A percentile compares a stretch with the other conserved stretches of the same genome.
Evolutionary conservation across 2,113 vertebrate species (phyloP).

Genomic region (Psettodes erumei): DNA sequence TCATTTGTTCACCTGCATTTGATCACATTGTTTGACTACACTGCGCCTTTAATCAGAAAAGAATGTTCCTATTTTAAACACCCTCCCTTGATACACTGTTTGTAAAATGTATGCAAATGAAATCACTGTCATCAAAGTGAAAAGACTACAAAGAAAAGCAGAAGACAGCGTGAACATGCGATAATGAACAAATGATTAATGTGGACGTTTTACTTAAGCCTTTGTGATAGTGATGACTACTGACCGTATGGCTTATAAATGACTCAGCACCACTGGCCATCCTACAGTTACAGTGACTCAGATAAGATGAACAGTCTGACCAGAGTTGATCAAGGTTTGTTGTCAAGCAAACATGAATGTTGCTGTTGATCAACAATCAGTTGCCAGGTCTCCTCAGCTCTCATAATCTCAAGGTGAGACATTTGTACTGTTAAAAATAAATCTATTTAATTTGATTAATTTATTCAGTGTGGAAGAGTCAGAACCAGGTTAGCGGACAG

Average conservation of each 20-base stretch:
- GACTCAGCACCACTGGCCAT: neutral
- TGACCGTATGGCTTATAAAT: neutral
- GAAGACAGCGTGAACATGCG: neutral
- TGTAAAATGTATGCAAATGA: constrained; percentile 33
- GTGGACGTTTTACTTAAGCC: neutral
- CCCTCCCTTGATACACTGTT: neutral
- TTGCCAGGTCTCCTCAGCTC: neutral
- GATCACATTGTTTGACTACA: constrained; percentile 30
- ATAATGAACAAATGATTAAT: neutral
- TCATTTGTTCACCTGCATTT: neutral
- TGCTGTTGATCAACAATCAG: constrained; percentile 2
- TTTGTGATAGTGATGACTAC: neutral
- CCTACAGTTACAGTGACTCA: constrained; percentile 3
- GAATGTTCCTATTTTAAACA: neutral
- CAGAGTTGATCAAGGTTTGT: neutral
- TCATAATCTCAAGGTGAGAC: neutral
- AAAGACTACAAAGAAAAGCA: constrained; percentile 6
- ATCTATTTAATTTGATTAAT: too few relatives aligned
- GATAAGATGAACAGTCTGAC: neutral
- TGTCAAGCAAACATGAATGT: neutral
- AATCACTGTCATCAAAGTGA: constrained; percentile 4
- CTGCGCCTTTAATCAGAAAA: constrained; percentile 21
- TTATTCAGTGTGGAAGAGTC: too few relatives aligned
- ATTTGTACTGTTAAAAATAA: too few relatives aligned
- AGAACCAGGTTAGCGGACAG: too few relatives aligned